phyloP scores from a whole-genome alignment of 2,888 invertebrate species.

The Lepidocyrtoides sp. region DNA sequence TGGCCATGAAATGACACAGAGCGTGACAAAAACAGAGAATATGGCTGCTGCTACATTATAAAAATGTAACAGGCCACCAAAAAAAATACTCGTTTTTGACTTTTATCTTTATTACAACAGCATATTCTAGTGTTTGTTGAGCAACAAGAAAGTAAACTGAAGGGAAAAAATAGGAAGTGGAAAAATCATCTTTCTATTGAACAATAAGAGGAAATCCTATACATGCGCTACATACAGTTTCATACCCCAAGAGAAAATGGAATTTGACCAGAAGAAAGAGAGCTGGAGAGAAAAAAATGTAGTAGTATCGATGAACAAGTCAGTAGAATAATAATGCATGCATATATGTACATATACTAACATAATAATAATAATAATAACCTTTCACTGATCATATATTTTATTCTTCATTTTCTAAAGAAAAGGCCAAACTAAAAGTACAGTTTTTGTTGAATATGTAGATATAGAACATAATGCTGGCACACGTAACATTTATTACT shows the following conservation, averaged over 20 bases:
- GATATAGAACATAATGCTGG: neutral
- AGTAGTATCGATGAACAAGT: neutral
- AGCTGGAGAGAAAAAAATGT: neutral
- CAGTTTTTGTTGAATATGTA: neutral
- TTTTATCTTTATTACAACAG: slow-evolving; percentile 12
- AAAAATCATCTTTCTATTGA: slow-evolving; percentile 14
- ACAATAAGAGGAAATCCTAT: neutral
- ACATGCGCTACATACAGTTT: neutral
- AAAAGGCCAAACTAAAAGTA: slow-evolving; percentile 16
- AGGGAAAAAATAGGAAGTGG: slow-evolving; percentile 39
- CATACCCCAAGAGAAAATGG: neutral
- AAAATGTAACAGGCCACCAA: neutral
- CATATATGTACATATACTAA: too few species aligned
- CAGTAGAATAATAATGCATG: too few species aligned
- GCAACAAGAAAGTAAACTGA: neutral
- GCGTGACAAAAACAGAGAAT: slow-evolving; percentile 49
- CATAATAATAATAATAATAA: too few species aligned
- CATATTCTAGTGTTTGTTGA: neutral
- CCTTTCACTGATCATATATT: neutral
- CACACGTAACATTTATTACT: neutral
- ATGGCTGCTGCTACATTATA: neutral
- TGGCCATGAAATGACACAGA: slow-evolving; percentile 65
- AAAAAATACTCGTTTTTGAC: neutral
- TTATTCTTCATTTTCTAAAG: neutral
- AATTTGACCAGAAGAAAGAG: neutral